A percentile compares a stretch with the other conserved stretches of the same genome.
Evolutionary conservation across 2,113 vertebrate species (phyloP).

Genomic region (Pangasianodon hypophthalmus): DNA sequence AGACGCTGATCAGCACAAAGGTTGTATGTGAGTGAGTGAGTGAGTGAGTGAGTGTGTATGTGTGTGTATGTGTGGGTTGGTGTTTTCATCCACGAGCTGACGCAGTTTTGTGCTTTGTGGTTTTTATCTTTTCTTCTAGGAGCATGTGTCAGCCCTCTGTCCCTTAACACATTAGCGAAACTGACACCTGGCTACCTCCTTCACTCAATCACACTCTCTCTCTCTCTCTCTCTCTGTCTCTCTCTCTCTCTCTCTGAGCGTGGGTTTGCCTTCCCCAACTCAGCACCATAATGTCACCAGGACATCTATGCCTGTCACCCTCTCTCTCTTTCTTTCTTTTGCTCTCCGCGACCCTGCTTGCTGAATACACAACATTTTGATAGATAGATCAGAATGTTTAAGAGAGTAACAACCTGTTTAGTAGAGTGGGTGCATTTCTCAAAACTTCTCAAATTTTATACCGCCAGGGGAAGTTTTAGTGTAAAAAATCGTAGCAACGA

Average conservation of each 20-base stretch:
- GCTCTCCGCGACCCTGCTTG: conserved; percentile 1
- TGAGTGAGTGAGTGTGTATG: background rate
- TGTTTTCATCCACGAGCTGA: background rate
- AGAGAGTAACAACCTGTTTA: background rate
- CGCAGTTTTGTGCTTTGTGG: background rate
- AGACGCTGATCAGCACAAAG: background rate
- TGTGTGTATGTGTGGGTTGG: background rate
- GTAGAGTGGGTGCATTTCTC: background rate
- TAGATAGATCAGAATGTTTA: background rate
- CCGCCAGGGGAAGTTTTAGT: background rate
- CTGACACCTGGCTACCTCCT: background rate
- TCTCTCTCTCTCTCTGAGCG: background rate
- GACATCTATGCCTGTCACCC: conserved; percentile 15
- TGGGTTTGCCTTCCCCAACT: conserved; percentile 11
- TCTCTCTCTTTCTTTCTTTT: conserved; percentile 13
- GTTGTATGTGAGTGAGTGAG: background rate
- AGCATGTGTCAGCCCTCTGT: background rate
- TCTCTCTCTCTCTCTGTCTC: background rate
- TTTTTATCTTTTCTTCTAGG: conserved; percentile 2
- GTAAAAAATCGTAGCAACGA: background rate
- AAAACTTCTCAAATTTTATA: background rate
- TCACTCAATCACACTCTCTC: background rate
- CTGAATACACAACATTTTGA: background rate
- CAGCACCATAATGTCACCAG: conserved; percentile 27
- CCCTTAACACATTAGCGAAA: conserved; percentile 6